Conservation (phyloP, 2,888 invertebrate species). For the Operophtera brumata region DNA sequence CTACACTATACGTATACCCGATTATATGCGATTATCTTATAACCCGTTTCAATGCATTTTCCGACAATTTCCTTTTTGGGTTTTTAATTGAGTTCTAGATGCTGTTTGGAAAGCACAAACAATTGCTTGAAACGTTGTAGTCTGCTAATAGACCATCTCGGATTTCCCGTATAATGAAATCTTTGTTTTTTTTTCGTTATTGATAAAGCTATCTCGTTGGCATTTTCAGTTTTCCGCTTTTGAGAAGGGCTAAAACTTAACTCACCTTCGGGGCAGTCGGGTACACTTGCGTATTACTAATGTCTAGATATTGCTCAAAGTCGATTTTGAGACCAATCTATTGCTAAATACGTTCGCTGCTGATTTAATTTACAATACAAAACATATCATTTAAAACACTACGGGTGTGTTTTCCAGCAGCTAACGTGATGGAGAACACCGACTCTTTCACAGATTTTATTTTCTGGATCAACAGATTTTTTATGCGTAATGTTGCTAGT, state of each 20-base stretch:
- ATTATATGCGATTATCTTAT: too few relatives aligned
- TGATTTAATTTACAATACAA: too few relatives aligned
- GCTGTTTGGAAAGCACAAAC: not conserved
- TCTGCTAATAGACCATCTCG: not conserved
- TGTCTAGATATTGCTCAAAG: not conserved
- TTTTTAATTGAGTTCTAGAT: not conserved
- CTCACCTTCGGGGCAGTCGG: too few relatives aligned
- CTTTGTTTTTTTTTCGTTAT: conserved; percentile 4
- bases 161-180: conserved; percentile 12
- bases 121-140: not conserved
- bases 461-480: too few relatives aligned
- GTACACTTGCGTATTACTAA: too few relatives aligned
- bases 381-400: too few relatives aligned
- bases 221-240: conserved; percentile 3
- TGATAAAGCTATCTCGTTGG: conserved; percentile 8
- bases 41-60: not conserved
- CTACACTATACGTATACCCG: too few relatives aligned
- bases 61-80: not conserved
- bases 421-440: too few relatives aligned
- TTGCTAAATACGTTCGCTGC: not conserved
- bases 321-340: not conserved
- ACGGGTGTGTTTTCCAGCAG: too few relatives aligned
- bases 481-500: too few relatives aligned
- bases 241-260: not conserved
- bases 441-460: too few relatives aligned